Evolutionary conservation across 37 sponge, comb jelly and placozoan genomes (phyloP).

Genomic region (Axinella damicornis): DNA sequence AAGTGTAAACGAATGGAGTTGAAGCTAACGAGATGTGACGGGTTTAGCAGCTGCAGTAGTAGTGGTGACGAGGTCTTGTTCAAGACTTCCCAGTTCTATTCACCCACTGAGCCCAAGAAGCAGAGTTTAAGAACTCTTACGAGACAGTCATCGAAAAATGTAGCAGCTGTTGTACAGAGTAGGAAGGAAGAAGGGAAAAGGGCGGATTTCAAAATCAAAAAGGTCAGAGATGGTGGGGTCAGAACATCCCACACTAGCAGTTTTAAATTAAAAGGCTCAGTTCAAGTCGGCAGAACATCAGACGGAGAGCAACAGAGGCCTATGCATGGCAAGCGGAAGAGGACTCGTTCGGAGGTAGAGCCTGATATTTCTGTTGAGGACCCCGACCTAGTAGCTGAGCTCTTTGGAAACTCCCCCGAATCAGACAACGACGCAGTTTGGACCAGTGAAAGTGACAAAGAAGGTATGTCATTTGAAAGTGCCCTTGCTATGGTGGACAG

Average conservation of each 20-base stretch:
- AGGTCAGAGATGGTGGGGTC: background rate
- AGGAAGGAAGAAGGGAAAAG: background rate
- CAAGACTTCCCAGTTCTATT: background rate
- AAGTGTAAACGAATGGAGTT: background rate
- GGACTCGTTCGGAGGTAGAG: no score
- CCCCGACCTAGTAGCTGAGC: constrained; percentile 10
- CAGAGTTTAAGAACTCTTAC: background rate
- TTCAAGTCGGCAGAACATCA: no score
- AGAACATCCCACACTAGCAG: background rate
- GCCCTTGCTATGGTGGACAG: background rate
- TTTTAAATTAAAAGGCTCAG: background rate
- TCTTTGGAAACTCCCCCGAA: constrained; percentile 21
- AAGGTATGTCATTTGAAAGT: background rate
- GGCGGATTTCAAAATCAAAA: background rate
- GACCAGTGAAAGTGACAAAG: background rate
- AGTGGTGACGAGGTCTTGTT: background rate
- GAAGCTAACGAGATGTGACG: background rate
- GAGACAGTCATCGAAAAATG: background rate
- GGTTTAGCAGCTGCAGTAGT: background rate
- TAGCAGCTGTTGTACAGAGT: background rate
- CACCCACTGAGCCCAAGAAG: background rate
- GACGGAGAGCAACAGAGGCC: no score
- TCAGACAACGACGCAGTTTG: background rate
- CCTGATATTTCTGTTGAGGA: no score
- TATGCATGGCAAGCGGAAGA: no score